These are phyloP conservation scores for Acleris cristana DNA, from an alignment of 2,888 invertebrate genomes.

Conservation along the genomic window DNA sequence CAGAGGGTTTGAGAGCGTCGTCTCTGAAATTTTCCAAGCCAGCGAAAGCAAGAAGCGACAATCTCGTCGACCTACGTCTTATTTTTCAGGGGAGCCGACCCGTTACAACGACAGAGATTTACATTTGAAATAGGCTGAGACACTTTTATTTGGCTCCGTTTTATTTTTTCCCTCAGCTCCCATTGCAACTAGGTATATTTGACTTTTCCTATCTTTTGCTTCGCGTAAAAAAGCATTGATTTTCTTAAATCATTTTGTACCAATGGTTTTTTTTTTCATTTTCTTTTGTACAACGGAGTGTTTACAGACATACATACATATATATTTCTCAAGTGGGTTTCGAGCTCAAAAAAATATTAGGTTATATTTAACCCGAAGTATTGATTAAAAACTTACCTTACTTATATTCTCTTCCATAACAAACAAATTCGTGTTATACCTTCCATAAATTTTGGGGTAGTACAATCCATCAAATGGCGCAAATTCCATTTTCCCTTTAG, in stretches of 20 bases:
- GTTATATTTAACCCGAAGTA: no score
- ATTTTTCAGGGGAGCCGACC: constrained; percentile 70
- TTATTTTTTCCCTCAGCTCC: constrained; percentile 59
- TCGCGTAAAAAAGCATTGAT: constrained; percentile 9
- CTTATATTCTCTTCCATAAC: constrained; percentile 25
- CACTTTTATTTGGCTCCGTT: constrained; percentile 66
- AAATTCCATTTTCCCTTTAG: constrained; percentile 49
- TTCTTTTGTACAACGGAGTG: no score
- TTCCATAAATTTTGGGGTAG: constrained; percentile 44
- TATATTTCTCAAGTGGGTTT: no score
- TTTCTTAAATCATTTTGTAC: constrained; percentile 11
- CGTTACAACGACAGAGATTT: constrained; percentile 77
- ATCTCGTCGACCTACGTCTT: constrained; percentile 73
- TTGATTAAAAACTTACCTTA: no score
- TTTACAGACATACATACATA: no score
- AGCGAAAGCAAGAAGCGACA: constrained; percentile 71
- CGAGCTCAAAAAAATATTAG: no score
- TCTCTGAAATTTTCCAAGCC: constrained; percentile 69
- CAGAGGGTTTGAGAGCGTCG: constrained; percentile 59
- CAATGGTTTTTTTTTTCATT: no score
- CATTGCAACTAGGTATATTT: constrained; percentile 41
- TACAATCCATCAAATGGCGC: constrained; percentile 53
- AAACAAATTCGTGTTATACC: constrained; percentile 50
- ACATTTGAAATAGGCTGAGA: constrained; percentile 75
- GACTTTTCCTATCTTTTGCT: constrained; percentile 15